These are phyloP conservation scores for Arctocebus calabarensis DNA, from an alignment of 2,797 vertebrate genomes.

Conservation along the genomic window DNA sequence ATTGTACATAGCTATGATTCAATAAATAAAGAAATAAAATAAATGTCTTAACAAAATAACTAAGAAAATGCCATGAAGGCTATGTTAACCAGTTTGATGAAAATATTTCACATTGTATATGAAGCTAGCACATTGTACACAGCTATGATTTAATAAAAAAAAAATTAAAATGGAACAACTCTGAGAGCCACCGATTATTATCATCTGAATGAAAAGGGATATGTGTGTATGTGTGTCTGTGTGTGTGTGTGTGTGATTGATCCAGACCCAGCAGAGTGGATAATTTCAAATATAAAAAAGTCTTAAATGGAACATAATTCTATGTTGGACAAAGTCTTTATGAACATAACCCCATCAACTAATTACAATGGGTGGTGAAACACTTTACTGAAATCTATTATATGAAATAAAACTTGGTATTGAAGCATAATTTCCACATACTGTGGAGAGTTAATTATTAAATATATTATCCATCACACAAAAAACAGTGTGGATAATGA, in stretches of 20 bases:
- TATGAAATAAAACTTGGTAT: conserved; percentile 65
- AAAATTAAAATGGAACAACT: conserved; percentile 46
- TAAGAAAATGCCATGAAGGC: too few relatives aligned
- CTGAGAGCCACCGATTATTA: conserved; percentile 46
- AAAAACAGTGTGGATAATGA: conserved; percentile 39
- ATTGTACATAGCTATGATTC: too few relatives aligned
- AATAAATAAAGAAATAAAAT: too few relatives aligned
- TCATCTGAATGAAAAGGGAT: neutral
- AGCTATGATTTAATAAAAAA: too few relatives aligned
- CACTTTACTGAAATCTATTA: conserved; percentile 65
- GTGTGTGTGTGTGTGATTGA: neutral
- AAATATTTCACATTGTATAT: too few relatives aligned
- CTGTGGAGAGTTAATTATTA: conserved; percentile 71
- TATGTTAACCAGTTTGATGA: too few relatives aligned
- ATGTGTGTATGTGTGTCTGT: neutral
- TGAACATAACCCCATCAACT: conserved; percentile 72
- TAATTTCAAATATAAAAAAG: conserved; percentile 61
- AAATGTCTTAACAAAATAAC: too few relatives aligned
- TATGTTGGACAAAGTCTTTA: conserved; percentile 59
- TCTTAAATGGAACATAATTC: conserved; percentile 64
- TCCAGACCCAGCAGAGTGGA: neutral
- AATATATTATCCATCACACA: conserved; percentile 59
- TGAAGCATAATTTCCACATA: conserved; percentile 63
- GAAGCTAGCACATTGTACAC: too few relatives aligned
- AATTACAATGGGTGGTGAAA: conserved; percentile 69